Base-by-base conservation (phyloP, 2,797 vertebrate genomes). In the Helarctos malayanus region DNA sequence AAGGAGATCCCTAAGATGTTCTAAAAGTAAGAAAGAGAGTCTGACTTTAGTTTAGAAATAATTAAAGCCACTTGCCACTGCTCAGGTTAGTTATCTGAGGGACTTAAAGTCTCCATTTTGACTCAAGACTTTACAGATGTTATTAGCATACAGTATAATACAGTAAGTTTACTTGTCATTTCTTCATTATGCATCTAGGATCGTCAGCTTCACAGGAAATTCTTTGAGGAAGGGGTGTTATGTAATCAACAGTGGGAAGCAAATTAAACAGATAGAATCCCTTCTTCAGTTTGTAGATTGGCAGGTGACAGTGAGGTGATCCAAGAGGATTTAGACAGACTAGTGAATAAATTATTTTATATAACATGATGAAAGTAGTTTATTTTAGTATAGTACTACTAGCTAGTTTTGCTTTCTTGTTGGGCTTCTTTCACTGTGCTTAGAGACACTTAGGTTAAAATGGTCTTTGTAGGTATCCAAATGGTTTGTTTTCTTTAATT, bases 381-480 rank as follows among this genome's bases (percentile, higher is more conserved):
- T 89, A 57, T 85, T 88, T 84, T 94, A 91, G 27, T 54, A 16
- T 68, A 86, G 57, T 92, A 89, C 23, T n/a, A 81, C 41, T 92
- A 27, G 78, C 59, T 89, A 83, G 91, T 57, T 82, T 15, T 78
- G 6, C 84, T 91, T 27, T 75, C 16, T 25, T 56, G 71, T 94
- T 21, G 79, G 49, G 0, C 1, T 11, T 97, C 47, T 93, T 76
- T 94, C n/a, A 3, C 95, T 98, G 59, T 71, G 6, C 23, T 11
- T 94, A 96, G 78, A 96, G 94, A 83, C 54, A 94, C 94, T 98
- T 98, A 93, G 87, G 97, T 98, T 97, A 97, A 96, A 98, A 10
- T 96, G 18, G 82, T 63, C 94, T 93, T 96, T 92, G 32, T 76
- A 97, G 83, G 54, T 94, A 95, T 95, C 85, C 81, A 83, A 76